Evolutionary conservation across 2,113 vertebrate species (phyloP).

Genomic region (Bos javanicus): DNA sequence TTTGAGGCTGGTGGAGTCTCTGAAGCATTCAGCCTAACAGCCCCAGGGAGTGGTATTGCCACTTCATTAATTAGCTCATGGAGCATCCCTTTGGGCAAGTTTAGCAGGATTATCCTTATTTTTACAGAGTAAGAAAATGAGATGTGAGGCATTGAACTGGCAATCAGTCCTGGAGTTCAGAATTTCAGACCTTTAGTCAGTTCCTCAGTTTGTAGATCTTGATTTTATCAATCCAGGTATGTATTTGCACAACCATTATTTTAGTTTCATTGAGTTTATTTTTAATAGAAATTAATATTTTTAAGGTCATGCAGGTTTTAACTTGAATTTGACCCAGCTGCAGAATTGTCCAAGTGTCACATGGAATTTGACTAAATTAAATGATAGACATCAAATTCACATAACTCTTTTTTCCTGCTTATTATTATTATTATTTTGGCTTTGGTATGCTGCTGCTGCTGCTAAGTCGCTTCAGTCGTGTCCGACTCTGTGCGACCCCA

Average conservation of each 20-base stretch:
- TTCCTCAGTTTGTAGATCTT: neutral
- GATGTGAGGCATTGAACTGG: neutral
- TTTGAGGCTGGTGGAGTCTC: neutral
- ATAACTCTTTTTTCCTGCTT: neutral
- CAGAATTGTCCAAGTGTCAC: neutral
- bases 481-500: no score
- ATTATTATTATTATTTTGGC: neutral
- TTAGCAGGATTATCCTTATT: constrained; percentile 2
- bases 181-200: neutral
- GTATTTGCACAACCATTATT: neutral
- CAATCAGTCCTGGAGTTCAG: neutral
- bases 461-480: no score
- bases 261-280: neutral
- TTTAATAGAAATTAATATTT: neutral
- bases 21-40: neutral
- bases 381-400: neutral
- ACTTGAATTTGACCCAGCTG: neutral
- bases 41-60: constrained; percentile 22
- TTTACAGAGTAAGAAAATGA: constrained; percentile 25
- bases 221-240: neutral
- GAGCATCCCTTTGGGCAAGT: constrained; percentile 38
- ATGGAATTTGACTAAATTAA: neutral
- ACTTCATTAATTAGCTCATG: constrained; percentile 45
- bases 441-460: no score
- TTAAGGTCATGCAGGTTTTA: neutral